A percentile compares a stretch with the other conserved stretches of the same genome.
These are phyloP conservation scores for Pogonocherus hispidulus DNA, from an alignment of 2,888 invertebrate species.

Conservation along the genomic window DNA sequence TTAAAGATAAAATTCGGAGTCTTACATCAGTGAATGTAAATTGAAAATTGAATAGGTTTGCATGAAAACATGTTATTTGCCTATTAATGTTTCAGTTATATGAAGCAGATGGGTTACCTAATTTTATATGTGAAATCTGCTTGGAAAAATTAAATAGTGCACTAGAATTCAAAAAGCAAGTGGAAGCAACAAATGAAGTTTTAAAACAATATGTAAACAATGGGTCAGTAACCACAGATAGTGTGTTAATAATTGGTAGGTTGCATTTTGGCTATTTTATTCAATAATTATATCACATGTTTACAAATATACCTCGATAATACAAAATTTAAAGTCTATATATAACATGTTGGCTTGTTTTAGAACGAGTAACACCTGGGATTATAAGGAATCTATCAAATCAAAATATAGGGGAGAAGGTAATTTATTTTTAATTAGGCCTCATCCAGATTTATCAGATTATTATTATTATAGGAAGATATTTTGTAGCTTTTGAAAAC, in stretches of 20 bases:
- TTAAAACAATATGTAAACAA: constrained; percentile 18
- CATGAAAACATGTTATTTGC: background rate
- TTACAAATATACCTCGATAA: no score
- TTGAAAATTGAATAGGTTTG: background rate
- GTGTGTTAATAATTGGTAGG: background rate
- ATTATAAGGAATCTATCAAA: background rate
- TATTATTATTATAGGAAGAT: no score
- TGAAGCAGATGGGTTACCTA: constrained; percentile 27
- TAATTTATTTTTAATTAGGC: no score
- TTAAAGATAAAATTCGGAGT: background rate
- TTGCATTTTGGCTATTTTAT: no score
- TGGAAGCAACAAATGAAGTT: constrained; percentile 22
- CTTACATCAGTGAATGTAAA: constrained; percentile 8
- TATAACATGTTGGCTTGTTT: background rate
- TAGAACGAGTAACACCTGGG: background rate
- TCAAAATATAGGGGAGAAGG: background rate
- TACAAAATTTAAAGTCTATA: background rate
- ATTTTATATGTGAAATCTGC: constrained; percentile 28
- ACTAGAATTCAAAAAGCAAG: constrained; percentile 20
- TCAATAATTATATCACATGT: no score
- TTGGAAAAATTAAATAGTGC: constrained; percentile 24
- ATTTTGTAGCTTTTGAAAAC: no score
- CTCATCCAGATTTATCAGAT: no score
- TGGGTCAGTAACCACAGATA: background rate
- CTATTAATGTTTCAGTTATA: constrained; percentile 28